phyloP scores from a whole-genome alignment of 2,797 vertebrate genomes.

The Setipinna tenuifilis region DNA sequence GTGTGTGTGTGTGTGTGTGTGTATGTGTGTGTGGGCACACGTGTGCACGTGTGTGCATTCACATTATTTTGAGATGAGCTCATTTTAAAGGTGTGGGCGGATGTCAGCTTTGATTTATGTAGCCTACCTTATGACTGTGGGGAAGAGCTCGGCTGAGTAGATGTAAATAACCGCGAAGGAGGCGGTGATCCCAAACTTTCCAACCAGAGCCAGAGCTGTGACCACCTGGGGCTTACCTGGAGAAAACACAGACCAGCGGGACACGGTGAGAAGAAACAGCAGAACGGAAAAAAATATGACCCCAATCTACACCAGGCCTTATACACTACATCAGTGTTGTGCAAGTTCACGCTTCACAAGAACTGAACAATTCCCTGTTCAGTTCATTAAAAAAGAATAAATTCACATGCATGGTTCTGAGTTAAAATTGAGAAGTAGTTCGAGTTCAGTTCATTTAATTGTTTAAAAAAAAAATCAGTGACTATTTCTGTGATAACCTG shows the following conservation, averaged over 20 bases:
- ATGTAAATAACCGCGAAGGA: conserved; percentile 91
- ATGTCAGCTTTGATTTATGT: neutral
- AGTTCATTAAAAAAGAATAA: no score
- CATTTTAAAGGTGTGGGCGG: no score
- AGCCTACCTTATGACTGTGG: conserved; percentile 84
- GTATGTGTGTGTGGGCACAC: neutral
- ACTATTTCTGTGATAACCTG: no score
- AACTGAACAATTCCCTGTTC: no score
- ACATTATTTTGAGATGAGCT: no score
- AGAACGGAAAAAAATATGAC: neutral
- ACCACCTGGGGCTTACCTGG: conserved; percentile 64
- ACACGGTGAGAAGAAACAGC: conserved; percentile 7
- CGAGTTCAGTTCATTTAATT: no score
- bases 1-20: neutral
- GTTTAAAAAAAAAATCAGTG: no score
- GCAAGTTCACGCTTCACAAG: no score
- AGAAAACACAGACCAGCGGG: neutral
- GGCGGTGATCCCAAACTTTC: conserved; percentile 90
- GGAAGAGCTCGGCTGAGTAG: conserved; percentile 91
- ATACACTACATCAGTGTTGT: no score
- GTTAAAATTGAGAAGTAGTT: no score
- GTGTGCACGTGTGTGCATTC: neutral
- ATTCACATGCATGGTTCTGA: no score
- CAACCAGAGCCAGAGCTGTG: conserved; percentile 82
- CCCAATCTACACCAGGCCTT: no score